Evolutionary conservation across 1,140 invertebrate genomes (phyloP), one percentile per base, ranked within the genome.

Genomic region (Aphidius ervi): DNA sequence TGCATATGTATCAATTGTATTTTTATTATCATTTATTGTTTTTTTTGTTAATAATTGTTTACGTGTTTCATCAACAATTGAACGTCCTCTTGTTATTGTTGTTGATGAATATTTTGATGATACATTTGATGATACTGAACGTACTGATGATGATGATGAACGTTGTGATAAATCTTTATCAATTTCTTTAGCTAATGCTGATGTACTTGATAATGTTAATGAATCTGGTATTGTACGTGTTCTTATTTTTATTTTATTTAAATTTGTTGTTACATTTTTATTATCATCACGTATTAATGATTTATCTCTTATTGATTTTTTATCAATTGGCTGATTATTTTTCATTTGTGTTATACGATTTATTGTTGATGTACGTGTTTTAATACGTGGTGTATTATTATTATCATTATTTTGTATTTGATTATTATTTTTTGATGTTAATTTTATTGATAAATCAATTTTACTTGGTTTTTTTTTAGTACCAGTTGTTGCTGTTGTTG

Each of bases 1-100:
- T 3, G 87, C 89, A 53, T 89, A 91, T 65, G 87, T 86, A 58
- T 90, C 87, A 5, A 87, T 77, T 0, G 85, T 78, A 67, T 79
- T 86, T 64, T 67, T 83, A 67, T 67, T 76, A 42, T 61, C 58
- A 75, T 55, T 45, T 23, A 10, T 42, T 8, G 56, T 73, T 68
- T 69, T 78, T 65, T 65, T 78, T 49, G 64, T 68, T 5, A 66
- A 75, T 41, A 31, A 31, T 31, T 31, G 84, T 46, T n/a, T 53
- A 53, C 20, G 20, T 9, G 46, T 7, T 53, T 56, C 42, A 58
- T 39, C 43, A 42, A 9, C 9, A 10, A 0, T 16, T 20, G 5
- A 53, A 49, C 6, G 42, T 39, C 7, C 47, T 37, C 41, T 42
- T 54, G 52, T 42, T 42, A 54, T 54, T 39, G 52, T 41, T 54